Conservation (phyloP, 2,888 invertebrate species). For the Drosophila maculinotata region DNA sequence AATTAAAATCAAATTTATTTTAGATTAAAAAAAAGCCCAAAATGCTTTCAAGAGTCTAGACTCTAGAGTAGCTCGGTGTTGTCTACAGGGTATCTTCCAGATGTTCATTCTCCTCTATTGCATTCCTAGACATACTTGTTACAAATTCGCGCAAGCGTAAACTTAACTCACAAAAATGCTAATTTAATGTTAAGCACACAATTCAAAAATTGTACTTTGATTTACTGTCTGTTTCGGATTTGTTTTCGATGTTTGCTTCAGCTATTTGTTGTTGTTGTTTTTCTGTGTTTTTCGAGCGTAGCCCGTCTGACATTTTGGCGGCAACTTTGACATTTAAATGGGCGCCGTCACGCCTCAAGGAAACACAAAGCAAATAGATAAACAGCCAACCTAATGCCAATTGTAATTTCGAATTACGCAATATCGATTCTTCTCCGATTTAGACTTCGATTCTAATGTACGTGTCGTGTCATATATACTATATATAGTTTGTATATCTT, state of each 20-base stretch:
- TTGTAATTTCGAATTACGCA: conserved; percentile 37
- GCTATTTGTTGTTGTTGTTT: conserved; percentile 19
- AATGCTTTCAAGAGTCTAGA: too few relatives aligned
- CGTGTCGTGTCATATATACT: conserved; percentile 26
- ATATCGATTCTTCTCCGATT: conserved; percentile 14
- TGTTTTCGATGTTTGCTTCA: conserved; percentile 10
- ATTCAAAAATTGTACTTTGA: conserved; percentile 39
- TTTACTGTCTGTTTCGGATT: conserved; percentile 18
- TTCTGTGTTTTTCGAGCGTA: conserved; percentile 13
- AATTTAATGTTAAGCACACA: conserved; percentile 42
- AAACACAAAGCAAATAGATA: conserved; percentile 29
- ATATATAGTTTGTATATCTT: conserved; percentile 2
- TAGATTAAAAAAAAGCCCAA: not conserved
- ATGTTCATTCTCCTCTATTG: not conserved
- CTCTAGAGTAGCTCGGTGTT: too few relatives aligned
- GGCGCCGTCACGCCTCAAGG: conserved; percentile 36
- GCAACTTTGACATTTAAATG: conserved; percentile 56
- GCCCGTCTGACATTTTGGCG: conserved; percentile 50
- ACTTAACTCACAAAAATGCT: conserved; percentile 34
- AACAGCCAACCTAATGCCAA: conserved; percentile 31
- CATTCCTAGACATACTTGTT: conserved; percentile 16
- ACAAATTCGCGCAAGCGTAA: conserved; percentile 44
- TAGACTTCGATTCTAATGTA: conserved; percentile 4
- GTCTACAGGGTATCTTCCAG: conserved; percentile 24
- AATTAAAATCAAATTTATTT: too few relatives aligned